Base-by-base conservation (phyloP, 2,113 vertebrate genomes). In the Anguilla japonica region DNA sequence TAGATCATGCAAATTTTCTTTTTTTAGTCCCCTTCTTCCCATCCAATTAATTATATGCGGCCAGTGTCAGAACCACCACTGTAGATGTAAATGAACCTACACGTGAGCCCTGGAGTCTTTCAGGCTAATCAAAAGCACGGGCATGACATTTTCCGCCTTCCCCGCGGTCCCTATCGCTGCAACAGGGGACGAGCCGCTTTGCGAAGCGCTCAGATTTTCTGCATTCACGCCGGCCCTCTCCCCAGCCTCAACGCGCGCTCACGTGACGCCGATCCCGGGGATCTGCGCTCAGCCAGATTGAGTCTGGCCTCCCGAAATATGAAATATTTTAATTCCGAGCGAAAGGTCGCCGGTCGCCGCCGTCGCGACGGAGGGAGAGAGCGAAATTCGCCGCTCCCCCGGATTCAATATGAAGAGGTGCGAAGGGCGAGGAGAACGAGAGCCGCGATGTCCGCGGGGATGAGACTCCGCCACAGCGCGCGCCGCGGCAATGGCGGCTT, bases 311-410 rank as follows among this genome's bases (percentile, higher is more conserved):
- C n/a, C 41, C 53, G 34, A 79, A 50, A 71, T 85, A 57, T 79
- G 83, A 40, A 20, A 8, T 60, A 85, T 79, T 79, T 79, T 79
- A 56, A 43, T 41, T 79, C 71, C 16, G 75, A 71, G 78, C 43
- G 13, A 85, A 67, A 29, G 81, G 43, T 75, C 63, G 63, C 20
- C 63, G 8, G 63, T 3, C 63, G 26, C 22, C 26, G 3, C 9
- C 20, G 14, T 1, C 5, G 63, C 75, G 18, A 43, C 15, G 56
- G 41, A 50, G 53, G 53, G 75, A 5, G 14, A 14, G 39, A n/a
- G 41, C 6, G 43, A 22, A n/a, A 82, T n/a, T 53, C n/a, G 18
- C 6, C 41, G 8, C 16, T 26, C 22, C 43, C 43, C 81, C 20
- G 26, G 26, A n/a, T 50, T 50, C 26, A 7, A 53, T 46, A 50